phyloP scores from a whole-genome alignment of 2,888 invertebrate species.

The Chesias legatella region DNA sequence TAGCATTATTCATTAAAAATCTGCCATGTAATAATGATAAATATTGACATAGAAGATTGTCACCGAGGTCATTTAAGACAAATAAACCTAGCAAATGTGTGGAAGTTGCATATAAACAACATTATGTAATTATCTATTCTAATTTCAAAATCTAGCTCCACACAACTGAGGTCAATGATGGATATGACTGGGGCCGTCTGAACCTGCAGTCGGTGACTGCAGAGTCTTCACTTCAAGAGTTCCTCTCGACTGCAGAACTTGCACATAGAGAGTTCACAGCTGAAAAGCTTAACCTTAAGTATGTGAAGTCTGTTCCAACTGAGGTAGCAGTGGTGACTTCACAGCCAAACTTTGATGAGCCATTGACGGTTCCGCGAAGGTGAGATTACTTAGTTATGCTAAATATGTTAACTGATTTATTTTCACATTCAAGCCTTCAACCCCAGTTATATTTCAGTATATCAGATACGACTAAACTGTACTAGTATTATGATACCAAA shows the following conservation, averaged over 20 bases:
- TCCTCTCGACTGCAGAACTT: slow-evolving; percentile 95
- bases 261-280: slow-evolving; percentile 96
- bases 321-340: slow-evolving; percentile 62
- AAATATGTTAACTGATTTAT: too few species aligned
- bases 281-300: slow-evolving; percentile 90
- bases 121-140: neutral
- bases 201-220: slow-evolving; percentile 97
- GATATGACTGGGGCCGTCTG: slow-evolving; percentile 93
- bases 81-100: too few species aligned
- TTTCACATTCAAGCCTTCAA: too few species aligned
- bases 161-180: slow-evolving; percentile 93
- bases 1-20: too few species aligned
- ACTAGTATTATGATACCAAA: too few species aligned
- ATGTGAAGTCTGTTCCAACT: slow-evolving; percentile 62
- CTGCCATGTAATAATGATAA: too few species aligned
- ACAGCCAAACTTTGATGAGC: slow-evolving; percentile 70
- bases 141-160: slow-evolving; percentile 81
- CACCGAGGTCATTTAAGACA: too few species aligned
- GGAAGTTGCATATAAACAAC: neutral
- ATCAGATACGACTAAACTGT: too few species aligned
- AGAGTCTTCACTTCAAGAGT: slow-evolving; percentile 97
- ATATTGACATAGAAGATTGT: too few species aligned
- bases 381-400: slow-evolving; percentile 35
- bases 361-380: slow-evolving; percentile 87
- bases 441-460: too few species aligned